Conservation (phyloP, 1,140 invertebrate genomes). For the Euura lappo region DNA sequence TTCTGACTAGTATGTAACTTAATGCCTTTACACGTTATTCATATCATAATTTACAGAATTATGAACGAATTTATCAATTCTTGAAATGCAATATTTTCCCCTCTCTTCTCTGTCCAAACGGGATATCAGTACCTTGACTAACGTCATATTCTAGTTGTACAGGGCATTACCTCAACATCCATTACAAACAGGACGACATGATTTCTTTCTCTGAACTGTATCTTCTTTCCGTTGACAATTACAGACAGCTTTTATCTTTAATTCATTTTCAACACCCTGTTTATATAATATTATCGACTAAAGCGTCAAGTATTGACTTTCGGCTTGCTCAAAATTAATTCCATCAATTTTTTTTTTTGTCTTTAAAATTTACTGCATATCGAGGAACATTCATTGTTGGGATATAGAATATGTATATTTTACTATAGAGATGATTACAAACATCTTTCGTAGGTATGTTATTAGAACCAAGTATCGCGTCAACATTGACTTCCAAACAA, state of each 20-base stretch:
- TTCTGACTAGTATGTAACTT: slow-evolving; percentile 46
- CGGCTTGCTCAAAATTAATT: neutral
- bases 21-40: slow-evolving; percentile 30
- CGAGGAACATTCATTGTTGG: slow-evolving; percentile 5
- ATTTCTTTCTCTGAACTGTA: neutral
- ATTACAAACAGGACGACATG: neutral
- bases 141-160: neutral
- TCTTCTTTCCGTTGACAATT: slow-evolving; percentile 5
- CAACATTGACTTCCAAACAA: neutral
- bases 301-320: slow-evolving; percentile 2
- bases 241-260: neutral
- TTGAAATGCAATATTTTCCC: too few species aligned
- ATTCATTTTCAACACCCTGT: neutral
- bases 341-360: neutral
- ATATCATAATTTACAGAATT: slow-evolving; percentile 21
- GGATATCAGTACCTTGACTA: slow-evolving; percentile 6
- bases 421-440: neutral
- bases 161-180: neutral
- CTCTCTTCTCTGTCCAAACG: neutral
- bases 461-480: neutral
- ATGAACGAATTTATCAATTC: neutral
- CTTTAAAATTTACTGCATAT: slow-evolving; percentile 7
- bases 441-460: neutral
- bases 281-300: neutral
- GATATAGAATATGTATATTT: neutral